A percentile compares a stretch with the other conserved stretches of the same genome.
phyloP scores from a whole-genome alignment of 1,140 invertebrate genomes.

The Bursaphelenchus mucronatus region DNA sequence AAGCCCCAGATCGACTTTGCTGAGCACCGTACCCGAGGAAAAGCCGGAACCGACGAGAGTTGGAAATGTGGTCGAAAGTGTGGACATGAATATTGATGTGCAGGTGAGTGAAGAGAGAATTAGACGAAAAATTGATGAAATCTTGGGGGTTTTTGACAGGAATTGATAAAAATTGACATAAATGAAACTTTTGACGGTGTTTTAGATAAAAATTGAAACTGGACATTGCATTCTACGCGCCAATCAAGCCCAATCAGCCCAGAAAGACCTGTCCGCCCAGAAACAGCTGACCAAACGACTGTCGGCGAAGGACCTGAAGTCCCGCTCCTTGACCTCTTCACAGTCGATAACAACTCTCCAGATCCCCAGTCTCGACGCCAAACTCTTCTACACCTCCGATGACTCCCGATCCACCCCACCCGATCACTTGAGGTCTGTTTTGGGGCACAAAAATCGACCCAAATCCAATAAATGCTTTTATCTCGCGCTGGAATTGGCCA shows the following conservation, averaged over 20 bases:
- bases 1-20: background rate
- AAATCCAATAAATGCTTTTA: constrained; percentile 56
- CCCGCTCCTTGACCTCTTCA: constrained; percentile 14
- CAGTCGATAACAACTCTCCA: constrained; percentile 27
- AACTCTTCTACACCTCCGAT: constrained; percentile 50
- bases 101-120: constrained; percentile 26
- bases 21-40: background rate
- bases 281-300: constrained; percentile 33
- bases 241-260: constrained; percentile 24
- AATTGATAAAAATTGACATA: too few species aligned
- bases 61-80: constrained; percentile 30
- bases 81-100: constrained; percentile 60
- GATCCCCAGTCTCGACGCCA: constrained; percentile 43
- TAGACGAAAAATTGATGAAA: background rate
- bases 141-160: too few species aligned
- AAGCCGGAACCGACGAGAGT: background rate
- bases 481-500: constrained; percentile 51
- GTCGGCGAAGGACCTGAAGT: constrained; percentile 39
- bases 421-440: constrained; percentile 17
- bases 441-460: background rate
- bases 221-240: constrained; percentile 56
- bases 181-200: background rate
- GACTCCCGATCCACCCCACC: constrained; percentile 27
- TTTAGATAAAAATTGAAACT: constrained; percentile 53
- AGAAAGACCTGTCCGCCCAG: constrained; percentile 8